These are phyloP conservation scores for Aplysia californica DNA, from an alignment of 1,140 invertebrate species.

Conservation along the genomic window DNA sequence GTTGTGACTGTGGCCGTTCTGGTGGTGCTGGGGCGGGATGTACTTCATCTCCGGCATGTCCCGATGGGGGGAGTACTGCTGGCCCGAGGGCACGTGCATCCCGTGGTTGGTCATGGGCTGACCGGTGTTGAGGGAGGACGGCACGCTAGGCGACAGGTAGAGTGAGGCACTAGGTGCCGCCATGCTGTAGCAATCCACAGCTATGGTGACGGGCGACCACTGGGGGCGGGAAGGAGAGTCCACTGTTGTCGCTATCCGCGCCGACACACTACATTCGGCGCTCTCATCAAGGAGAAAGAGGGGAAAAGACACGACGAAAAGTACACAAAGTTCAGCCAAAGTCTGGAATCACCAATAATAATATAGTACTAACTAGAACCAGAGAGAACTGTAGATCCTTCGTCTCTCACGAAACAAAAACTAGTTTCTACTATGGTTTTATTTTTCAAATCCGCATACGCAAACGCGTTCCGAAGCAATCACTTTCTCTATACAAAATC, in stretches of 20 bases:
- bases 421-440: too few relatives aligned
- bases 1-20: constrained; percentile 74
- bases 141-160: constrained; percentile 52
- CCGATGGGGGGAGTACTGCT: constrained; percentile 32
- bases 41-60: constrained; percentile 91
- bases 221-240: background rate
- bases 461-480: constrained; percentile 14
- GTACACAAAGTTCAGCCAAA: constrained; percentile 1
- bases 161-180: constrained; percentile 51
- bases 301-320: constrained; percentile 16
- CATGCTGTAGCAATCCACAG: constrained; percentile 42
- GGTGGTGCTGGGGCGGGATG: constrained; percentile 75
- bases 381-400: too few relatives aligned
- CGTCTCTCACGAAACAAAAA: too few relatives aligned
- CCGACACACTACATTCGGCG: constrained; percentile 16
- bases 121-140: constrained; percentile 45
- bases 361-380: too few relatives aligned
- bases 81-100: constrained; percentile 40
- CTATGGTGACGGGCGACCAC: constrained; percentile 19
- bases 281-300: constrained; percentile 15
- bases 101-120: constrained; percentile 43
- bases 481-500: constrained; percentile 21
- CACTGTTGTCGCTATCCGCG: too few relatives aligned
- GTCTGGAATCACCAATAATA: constrained; percentile 3
- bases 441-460: constrained; percentile 20